phyloP scores from a whole-genome alignment of 1,140 invertebrate genomes.

The Cyrtorhinus lividipennis region DNA sequence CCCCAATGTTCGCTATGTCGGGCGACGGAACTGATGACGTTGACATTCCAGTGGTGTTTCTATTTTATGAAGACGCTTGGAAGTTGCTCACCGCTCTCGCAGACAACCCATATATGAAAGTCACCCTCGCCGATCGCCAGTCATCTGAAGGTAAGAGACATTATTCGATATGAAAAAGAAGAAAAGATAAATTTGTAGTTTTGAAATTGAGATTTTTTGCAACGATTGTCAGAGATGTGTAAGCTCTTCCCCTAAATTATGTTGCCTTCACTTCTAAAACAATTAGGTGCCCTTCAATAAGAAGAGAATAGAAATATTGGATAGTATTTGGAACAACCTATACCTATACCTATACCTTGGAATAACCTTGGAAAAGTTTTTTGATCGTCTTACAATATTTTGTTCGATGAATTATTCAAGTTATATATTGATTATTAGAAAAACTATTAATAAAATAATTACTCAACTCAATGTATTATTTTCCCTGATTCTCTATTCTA shows the following conservation, averaged over 20 bases:
- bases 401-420: too few species aligned
- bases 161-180: background rate
- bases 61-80: constrained; percentile 67
- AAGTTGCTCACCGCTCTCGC: constrained; percentile 42
- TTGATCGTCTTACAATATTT: too few species aligned
- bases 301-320: background rate
- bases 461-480: too few species aligned
- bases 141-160: constrained; percentile 18
- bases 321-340: too few species aligned
- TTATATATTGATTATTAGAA: too few species aligned
- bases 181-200: background rate
- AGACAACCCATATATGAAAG: constrained; percentile 33
- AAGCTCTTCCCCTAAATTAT: background rate
- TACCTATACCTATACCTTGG: too few species aligned
- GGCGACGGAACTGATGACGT: constrained; percentile 81
- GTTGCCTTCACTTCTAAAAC: background rate
- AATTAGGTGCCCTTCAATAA: background rate
- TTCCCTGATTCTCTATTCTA: too few species aligned
- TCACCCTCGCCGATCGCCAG: constrained; percentile 33
- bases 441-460: too few species aligned
- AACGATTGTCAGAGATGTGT: background rate
- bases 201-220: background rate
- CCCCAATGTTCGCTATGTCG: constrained; percentile 89
- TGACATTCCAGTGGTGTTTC: constrained; percentile 77
- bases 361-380: too few species aligned